Evolutionary conservation across 1,140 invertebrate genomes (phyloP).

Genomic region (Diplogasteroides magnus): DNA sequence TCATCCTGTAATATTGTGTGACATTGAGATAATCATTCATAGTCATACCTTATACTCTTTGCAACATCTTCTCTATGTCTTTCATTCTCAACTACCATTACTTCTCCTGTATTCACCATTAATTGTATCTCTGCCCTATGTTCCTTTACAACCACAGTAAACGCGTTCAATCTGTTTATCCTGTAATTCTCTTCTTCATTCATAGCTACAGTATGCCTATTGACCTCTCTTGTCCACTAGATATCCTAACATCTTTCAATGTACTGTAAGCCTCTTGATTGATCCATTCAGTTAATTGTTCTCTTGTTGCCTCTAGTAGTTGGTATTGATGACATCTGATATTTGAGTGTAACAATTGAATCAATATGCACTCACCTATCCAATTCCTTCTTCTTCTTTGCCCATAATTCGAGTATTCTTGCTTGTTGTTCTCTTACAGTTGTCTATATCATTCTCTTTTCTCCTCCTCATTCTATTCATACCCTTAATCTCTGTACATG

Average conservation of each 20-base stretch:
- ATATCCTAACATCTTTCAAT: slow-evolving; percentile 11
- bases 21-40: neutral
- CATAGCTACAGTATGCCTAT: no score
- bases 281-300: slow-evolving; percentile 1
- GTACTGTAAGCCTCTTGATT: slow-evolving; percentile 6
- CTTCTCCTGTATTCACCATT: neutral
- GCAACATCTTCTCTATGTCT: slow-evolving; percentile 4
- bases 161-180: neutral
- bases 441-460: neutral
- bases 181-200: neutral
- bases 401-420: slow-evolving; percentile 21
- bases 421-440: slow-evolving; percentile 16
- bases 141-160: neutral
- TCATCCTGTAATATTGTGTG: neutral
- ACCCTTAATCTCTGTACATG: neutral
- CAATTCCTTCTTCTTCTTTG: slow-evolving; percentile 17
- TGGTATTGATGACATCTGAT: slow-evolving; percentile 21
- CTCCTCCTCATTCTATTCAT: neutral
- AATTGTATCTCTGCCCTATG: slow-evolving; percentile 4
- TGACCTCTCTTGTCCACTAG: slow-evolving; percentile 1
- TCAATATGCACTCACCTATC: slow-evolving; percentile 16
- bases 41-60: neutral
- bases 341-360: no score
- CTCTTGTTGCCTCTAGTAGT: slow-evolving; percentile 2
- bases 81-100: neutral